Evolutionary conservation across 2,797 vertebrate genomes (phyloP), one percentile per base, ranked within the genome.

Genomic region (Enteromius fasciolatus): DNA sequence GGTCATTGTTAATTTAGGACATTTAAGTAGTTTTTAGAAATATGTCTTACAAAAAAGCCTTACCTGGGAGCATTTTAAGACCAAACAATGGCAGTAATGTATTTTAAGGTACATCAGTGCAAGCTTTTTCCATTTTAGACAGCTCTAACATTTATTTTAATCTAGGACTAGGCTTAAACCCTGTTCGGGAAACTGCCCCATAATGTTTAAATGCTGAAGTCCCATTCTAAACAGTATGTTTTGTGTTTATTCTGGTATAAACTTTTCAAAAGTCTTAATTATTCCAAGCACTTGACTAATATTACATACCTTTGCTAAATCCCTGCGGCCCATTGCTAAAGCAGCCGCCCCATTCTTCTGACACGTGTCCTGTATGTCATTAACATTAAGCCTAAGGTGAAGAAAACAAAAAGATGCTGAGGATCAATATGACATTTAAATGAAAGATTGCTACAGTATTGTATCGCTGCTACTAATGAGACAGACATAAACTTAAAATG

Each of bases 321-420:
- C 98, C 87, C 95, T 92, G 83, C 97, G 96, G 41, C 97, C 98
- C 3, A 97, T 96, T 0, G 93, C 87, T 69, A 98, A 90, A 2
- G 97, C 97, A 0, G 96, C 96, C 0, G 97, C 92, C 0, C 96
- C 96, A 0, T 99, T 99, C 93, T 97, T 97, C 93, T 98, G 96
- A 92, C 98, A 99, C 0, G 96, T 99, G 79, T 99, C 98, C 90
- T 97, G 95, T 90, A 98, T 97, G 87, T 99, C 96, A 14, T 94
- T 96, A 90, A 97, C 92, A 52, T 99, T 97, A 83, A 99, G 85
- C 87, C 98, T 99, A 90, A 90, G 31, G 28, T 5, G 83, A 28
- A 61, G 61, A 10, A 15, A 64, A 52, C 10, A 61, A n/a, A 44
- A n/a, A 15, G 4, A 63, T 4, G 4, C 9, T 8, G 18, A 1